A percentile compares a stretch with the other conserved stretches of the same genome.
Conservation (phyloP, 2,888 invertebrate species). For the Drosophila nr. perissopoda region DNA sequence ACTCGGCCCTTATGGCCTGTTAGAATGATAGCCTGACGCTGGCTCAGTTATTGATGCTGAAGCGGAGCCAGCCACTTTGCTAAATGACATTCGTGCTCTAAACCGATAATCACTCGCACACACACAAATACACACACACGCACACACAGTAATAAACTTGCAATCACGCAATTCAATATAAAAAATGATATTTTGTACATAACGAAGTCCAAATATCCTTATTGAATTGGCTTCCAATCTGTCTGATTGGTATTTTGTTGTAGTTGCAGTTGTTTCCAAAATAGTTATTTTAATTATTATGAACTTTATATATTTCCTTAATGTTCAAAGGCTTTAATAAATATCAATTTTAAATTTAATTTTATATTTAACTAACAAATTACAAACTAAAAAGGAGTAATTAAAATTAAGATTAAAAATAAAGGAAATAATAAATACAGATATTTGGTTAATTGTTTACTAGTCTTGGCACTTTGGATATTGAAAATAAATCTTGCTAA, state of each 20-base stretch:
- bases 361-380: too few species aligned
- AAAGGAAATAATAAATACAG: too few species aligned
- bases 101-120: conserved; percentile 60
- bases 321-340: too few species aligned
- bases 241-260: too few species aligned
- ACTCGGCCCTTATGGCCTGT: neutral
- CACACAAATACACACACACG: conserved; percentile 20
- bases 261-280: too few species aligned
- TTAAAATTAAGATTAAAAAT: too few species aligned
- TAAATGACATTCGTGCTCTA: conserved; percentile 66
- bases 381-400: too few species aligned
- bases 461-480: neutral
- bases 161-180: conserved; percentile 19
- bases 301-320: too few species aligned
- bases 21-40: neutral
- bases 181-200: neutral
- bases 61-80: conserved; percentile 60
- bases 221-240: too few species aligned
- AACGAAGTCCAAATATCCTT: conserved; percentile 23
- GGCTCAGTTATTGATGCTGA: conserved; percentile 51
- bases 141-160: neutral
- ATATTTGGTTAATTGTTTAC: neutral
- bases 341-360: too few species aligned
- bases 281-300: too few species aligned
- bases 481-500: neutral